Evolutionary conservation across 2,113 vertebrate genomes (phyloP), one percentile per base, ranked within the genome.

Genomic region (Rhinopomastus cyanomelas): DNA sequence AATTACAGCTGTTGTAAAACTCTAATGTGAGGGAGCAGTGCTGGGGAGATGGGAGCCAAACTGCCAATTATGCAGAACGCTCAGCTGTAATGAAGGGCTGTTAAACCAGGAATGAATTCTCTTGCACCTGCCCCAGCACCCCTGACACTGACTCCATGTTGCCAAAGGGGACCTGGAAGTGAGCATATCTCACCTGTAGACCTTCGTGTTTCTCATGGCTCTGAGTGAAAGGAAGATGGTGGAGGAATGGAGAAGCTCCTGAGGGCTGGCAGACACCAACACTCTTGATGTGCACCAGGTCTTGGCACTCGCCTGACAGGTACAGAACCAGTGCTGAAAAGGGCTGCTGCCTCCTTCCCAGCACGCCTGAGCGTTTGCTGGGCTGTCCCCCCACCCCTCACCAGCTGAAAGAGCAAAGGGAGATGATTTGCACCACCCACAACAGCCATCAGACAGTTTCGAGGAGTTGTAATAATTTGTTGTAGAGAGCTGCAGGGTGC

Each of bases 361-460:
- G 2, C 4, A 2, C 67, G 71, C 22, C 13, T 3, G 26, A 75
- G 22, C 11, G 2, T 29, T 74, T 0, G 0, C 56, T 56, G 34
- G 17, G 53, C n/a, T 72, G 3, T 64, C 51, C 56, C 3, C 3
- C 37, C 1, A 6, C 16, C 17, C 30, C 16, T 48, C 69, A 64
- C 22, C 69, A 8, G n/a, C 44, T 32, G 22, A 49, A 81, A 68
- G 49, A 52, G 21, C 34, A 74, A 49, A 64, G 62, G 29, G 16
- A 8, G 48, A n/a, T n/a, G 39, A 59, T 49, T 74, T 0, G 2
- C 11, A 53, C 13, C 11, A 5, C 21, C 2, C 18, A 1, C 36
- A 56, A 37, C 22, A 3, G 4, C 13, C 52, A n/a, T 20, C 18
- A 3, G 8, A 16, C 21, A 32, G 12, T 2, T 46, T 89, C 55